These are phyloP conservation scores for Siphonodentalium dalli DNA, from an alignment of 2,888 invertebrate genomes.

Conservation along the genomic window DNA sequence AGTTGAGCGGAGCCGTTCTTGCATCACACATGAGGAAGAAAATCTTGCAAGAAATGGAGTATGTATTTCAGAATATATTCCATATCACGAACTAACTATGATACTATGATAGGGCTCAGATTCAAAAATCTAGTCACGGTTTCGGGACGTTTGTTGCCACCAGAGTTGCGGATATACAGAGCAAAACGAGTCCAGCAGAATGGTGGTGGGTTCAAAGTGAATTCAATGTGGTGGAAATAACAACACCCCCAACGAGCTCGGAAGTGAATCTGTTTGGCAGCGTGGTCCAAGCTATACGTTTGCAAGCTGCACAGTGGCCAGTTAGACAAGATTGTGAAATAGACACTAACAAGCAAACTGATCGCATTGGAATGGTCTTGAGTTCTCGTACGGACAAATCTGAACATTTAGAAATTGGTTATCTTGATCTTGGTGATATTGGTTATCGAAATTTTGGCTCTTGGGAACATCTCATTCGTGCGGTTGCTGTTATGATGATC, in stretches of 20 bases:
- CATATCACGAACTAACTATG: slow-evolving; percentile 3
- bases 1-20: slow-evolving; percentile 1
- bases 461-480: not conserved
- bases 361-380: no score
- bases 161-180: not conserved
- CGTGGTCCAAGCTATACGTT: no score
- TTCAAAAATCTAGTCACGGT: slow-evolving; percentile 3
- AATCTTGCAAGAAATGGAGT: not conserved
- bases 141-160: slow-evolving; percentile 9
- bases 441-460: not conserved
- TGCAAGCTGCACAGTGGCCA: no score
- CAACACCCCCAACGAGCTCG: no score
- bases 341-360: no score
- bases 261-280: no score
- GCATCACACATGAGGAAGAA: not conserved
- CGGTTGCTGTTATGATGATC: not conserved
- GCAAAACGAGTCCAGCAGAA: not conserved
- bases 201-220: no score
- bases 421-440: no score
- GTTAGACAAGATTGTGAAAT: no score
- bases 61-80: not conserved
- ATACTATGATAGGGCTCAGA: slow-evolving; percentile 7
- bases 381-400: no score
- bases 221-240: no score
- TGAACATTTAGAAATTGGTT: no score